Base-by-base conservation (phyloP, 2,113 vertebrate species). In the Gymnorhina tibicen region DNA sequence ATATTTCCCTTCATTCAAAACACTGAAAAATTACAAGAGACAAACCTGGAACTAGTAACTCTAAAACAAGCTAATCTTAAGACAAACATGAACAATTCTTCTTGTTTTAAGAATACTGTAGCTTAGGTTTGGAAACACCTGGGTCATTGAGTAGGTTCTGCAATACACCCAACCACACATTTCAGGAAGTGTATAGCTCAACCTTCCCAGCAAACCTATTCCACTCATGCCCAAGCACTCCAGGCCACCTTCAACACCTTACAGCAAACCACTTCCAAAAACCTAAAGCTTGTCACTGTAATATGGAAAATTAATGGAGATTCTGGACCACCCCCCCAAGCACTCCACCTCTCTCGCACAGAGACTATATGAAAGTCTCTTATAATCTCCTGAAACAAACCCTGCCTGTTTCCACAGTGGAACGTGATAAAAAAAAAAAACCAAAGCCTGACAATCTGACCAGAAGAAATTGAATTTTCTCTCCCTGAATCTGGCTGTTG, bases 381-480 rank as follows among this genome's bases (percentile, higher is more conserved):
- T 56, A 37, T 42, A 59, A 89, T 49, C 42, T 88, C 69, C 50
- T 30, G 46, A 94, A 94, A 88, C 58, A 86, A 93, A 66, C 52
- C 50, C 50, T 52, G 55, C 21, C 68, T 5, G 1, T 86, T 90
- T 74, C 42, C 53, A 76, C 37, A 64, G 42, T 13, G 30, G 52
- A 87, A 86, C 16, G 30, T 27, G 64, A 89, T 78, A 52, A 59
- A 82, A 73, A 73, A 49, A 33, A 41, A 32, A 6, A 27, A 11
- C 20, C n/a, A 82, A 78, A 82, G 76, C 44, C 52, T 64, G 47
- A 84, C 83, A 92, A 63, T 84, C 60, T 75, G 39, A 94, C 66
- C 62, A 81, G 47, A 95, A 92, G 37, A 88, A 95, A 95, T 39
- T 72, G 52, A 66, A 75, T 93, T 94, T 91, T 85, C 87, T 91